These are phyloP conservation scores for Caenorhabditis imperialis DNA, from an alignment of 2,888 invertebrate genomes.

Conservation along the genomic window DNA sequence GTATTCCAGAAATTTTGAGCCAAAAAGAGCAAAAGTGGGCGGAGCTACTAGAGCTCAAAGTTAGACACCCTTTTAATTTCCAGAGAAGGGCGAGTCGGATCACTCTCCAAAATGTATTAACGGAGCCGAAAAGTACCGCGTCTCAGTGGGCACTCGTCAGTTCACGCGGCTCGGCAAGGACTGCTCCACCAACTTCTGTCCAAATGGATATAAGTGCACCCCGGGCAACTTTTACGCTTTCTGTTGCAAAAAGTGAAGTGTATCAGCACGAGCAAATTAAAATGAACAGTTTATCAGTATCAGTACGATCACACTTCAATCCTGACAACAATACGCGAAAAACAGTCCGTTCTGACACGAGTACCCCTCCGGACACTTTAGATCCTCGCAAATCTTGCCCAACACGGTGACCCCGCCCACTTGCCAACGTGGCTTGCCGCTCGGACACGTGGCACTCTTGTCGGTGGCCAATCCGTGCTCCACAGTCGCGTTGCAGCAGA, in stretches of 20 bases:
- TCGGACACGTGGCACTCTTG: constrained; percentile 18
- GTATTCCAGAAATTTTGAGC: no score
- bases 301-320: no score
- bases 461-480: constrained; percentile 8
- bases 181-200: background rate
- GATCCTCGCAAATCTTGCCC: constrained; percentile 10
- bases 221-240: background rate
- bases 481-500: constrained; percentile 33
- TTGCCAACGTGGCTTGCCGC: constrained; percentile 23
- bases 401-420: constrained; percentile 10
- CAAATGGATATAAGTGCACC: background rate
- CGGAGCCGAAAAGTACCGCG: no score
- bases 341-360: constrained; percentile 19
- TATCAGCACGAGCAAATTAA: no score
- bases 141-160: no score
- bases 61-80: no score
- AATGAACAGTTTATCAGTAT: no score
- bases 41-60: no score
- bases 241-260: no score
- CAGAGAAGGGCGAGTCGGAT: no score
- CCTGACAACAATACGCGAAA: constrained; percentile 28
- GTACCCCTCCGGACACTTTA: constrained; percentile 19
- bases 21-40: no score
- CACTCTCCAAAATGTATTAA: no score
- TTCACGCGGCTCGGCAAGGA: background rate